phyloP scores from a whole-genome alignment of 2,797 vertebrate genomes.

The Luscinia megarhynchos region DNA sequence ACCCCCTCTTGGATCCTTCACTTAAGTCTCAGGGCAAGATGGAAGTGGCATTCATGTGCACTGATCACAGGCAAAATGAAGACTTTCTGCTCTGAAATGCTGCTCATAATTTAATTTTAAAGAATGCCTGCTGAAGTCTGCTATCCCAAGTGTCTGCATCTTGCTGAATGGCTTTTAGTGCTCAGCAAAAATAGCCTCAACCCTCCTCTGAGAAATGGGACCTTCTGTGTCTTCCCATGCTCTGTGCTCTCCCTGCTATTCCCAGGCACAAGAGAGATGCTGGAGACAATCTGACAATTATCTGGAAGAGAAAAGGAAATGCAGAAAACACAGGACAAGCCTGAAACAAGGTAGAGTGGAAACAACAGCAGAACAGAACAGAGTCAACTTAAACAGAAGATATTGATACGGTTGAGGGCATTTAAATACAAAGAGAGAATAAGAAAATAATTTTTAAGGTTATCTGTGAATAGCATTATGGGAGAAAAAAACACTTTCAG shows the following conservation, averaged over 20 bases:
- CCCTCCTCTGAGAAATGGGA: neutral
- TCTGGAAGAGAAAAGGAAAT: neutral
- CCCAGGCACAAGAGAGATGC: neutral
- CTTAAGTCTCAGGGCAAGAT: neutral
- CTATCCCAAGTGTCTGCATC: too few relatives aligned
- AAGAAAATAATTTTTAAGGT: neutral
- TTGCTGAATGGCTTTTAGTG: neutral
- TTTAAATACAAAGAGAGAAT: neutral
- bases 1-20: neutral
- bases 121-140: neutral
- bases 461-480: neutral
- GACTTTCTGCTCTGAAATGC: neutral
- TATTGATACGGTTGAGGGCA: fast-evolving
- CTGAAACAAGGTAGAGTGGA: neutral
- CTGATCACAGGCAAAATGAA: neutral
- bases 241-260: neutral
- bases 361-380: neutral
- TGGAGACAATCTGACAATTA: neutral
- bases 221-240: fast-evolving
- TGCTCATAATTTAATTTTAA: neutral
- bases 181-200: neutral
- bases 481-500: neutral
- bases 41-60: neutral
- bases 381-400: neutral
- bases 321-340: neutral